phyloP scores from a whole-genome alignment of 2,888 invertebrate species.

The Rhagophthalmus giganteus region DNA sequence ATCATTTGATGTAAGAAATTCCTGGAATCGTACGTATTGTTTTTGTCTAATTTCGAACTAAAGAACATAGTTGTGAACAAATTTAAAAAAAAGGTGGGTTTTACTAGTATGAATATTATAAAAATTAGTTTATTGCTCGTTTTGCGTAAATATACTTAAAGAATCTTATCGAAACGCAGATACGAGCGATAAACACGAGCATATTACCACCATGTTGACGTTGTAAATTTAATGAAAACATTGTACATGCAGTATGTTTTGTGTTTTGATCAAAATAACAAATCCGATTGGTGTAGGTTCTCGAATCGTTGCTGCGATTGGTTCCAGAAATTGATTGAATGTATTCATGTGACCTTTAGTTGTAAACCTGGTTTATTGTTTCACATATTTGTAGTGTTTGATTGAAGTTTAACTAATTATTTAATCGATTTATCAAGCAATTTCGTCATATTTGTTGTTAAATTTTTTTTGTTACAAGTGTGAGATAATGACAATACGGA shows the following conservation, averaged over 20 bases:
- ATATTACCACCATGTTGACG: constrained; percentile 32
- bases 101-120: too few species aligned
- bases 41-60: too few species aligned
- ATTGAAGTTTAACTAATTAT: constrained; percentile 19
- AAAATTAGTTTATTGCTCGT: too few species aligned
- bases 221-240: constrained; percentile 35
- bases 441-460: constrained; percentile 4
- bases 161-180: neutral
- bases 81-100: too few species aligned
- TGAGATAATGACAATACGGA: constrained; percentile 20
- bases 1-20: too few species aligned
- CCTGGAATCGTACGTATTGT: too few species aligned
- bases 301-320: constrained; percentile 36
- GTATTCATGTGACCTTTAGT: constrained; percentile 50
- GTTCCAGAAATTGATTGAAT: constrained; percentile 42
- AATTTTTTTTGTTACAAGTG: constrained; percentile 11
- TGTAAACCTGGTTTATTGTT: constrained; percentile 37
- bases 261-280: constrained; percentile 39
- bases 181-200: constrained; percentile 10
- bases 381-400: constrained; percentile 35
- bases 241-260: constrained; percentile 33
- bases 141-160: too few species aligned
- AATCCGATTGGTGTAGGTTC: constrained; percentile 36
- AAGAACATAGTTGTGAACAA: too few species aligned
- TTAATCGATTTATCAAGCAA: constrained; percentile 5